Evolutionary conservation across 2,888 invertebrate species (phyloP), one percentile per base, ranked within the genome.

Genomic region (Philaethria dido): DNA sequence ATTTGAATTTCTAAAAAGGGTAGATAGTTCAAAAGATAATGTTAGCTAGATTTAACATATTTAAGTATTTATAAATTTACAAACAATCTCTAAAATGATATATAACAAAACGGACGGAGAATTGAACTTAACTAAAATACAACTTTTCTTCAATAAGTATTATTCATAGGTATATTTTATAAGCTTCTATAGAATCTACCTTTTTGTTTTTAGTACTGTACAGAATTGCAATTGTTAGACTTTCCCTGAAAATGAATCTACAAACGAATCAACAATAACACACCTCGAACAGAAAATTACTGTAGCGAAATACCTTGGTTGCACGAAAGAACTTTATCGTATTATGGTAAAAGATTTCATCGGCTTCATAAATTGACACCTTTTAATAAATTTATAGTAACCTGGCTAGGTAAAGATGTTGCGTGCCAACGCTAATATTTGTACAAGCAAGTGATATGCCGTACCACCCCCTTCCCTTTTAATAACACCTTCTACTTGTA

Each of bases 401-500:
- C 76, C 59, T 69, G 76, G 78, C 36, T 55, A 14, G 62, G 20
- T 62, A 22, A 20, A 78, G 73, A 39, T 72, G 72, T 87, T 83
- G 88, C 88, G 88, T 88, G 89, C 72, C 71, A 73, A 65, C 72
- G 74, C 60, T 74, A 74, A 77, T 73, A 78, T 80, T 81, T 73
- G 75, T 74, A 78, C 69, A 65, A 78, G 69, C 77, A 77, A 80
- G 78, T 78, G 84, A 84, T 82, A 84, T 78, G 79, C 81, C 83
- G 86, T 88, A 83, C 89, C 88, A 86, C 79, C 84, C 84, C 82
- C 80, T 71, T 72, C 79, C 78, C 75, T 77, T 77, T 79, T 86
- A 89, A 89, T 90, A 81, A 89, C 85, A 83, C 85, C 80, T 80
- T 74, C 78, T 80, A 78, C 81, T 86, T 83, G 82, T 86, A 84